Evolutionary conservation across 1,140 invertebrate species (phyloP).

Genomic region (Drosophila pachea): DNA sequence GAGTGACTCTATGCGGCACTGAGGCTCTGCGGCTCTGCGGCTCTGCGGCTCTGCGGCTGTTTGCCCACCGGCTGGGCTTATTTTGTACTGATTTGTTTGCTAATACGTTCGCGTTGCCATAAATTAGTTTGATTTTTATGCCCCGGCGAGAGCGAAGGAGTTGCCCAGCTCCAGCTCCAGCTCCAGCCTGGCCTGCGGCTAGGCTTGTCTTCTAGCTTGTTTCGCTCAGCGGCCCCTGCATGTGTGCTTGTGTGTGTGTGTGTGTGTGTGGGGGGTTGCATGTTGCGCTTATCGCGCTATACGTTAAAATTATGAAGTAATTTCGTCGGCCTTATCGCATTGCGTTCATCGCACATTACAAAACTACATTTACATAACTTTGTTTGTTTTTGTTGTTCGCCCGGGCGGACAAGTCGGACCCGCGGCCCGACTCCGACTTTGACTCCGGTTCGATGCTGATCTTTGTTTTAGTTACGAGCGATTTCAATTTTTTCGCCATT

Average conservation of each 20-base stretch:
- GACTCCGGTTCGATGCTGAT: slow-evolving; percentile 31
- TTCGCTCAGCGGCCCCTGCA: slow-evolving; percentile 6
- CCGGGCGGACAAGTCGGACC: neutral
- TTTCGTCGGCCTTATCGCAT: slow-evolving; percentile 66
- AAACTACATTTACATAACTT: slow-evolving; percentile 76
- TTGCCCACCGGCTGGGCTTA: slow-evolving; percentile 54
- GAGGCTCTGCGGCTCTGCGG: slow-evolving; percentile 3
- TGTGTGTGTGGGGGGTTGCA: slow-evolving; percentile 63
- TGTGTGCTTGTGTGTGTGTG: slow-evolving; percentile 3
- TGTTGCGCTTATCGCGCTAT: slow-evolving; percentile 47
- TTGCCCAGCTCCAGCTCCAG: slow-evolving; percentile 2
- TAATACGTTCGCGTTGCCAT: slow-evolving; percentile 76
- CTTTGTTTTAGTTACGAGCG: slow-evolving; percentile 48
- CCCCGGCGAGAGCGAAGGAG: slow-evolving; percentile 46
- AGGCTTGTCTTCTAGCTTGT: slow-evolving; percentile 37
- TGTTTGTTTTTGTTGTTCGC: slow-evolving; percentile 52
- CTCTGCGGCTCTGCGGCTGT: slow-evolving; percentile 5
- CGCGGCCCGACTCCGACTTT: neutral
- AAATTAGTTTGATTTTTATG: slow-evolving; percentile 76
- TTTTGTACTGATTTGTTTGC: slow-evolving; percentile 78
- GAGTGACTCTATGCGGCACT: neutral
- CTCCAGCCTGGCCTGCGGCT: slow-evolving; percentile 30
- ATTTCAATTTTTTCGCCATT: slow-evolving; percentile 50
- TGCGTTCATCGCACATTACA: slow-evolving; percentile 77
- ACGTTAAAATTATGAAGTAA: slow-evolving; percentile 73